Conservation (phyloP, 2,113 vertebrate species). For the Podarcis cretensis region DNA sequence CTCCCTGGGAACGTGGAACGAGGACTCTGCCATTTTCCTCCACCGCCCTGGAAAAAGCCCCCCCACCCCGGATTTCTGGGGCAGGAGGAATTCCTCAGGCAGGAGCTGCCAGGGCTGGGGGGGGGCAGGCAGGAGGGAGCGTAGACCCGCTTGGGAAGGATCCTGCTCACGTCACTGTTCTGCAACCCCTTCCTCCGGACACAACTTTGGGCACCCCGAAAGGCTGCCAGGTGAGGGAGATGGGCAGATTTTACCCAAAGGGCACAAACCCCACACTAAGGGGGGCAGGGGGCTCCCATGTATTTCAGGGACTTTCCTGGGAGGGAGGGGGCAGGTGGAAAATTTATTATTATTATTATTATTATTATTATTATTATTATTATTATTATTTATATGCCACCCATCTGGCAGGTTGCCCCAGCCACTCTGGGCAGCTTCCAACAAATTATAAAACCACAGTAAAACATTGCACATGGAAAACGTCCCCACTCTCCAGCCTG, state of each 20-base stretch:
- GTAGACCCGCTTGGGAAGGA: background rate
- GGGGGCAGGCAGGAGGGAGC: background rate
- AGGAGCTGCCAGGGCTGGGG: background rate
- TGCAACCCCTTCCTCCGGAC: too few relatives aligned
- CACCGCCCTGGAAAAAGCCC: background rate
- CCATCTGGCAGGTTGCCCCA: too few relatives aligned
- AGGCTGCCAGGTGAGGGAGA: background rate
- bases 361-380: too few relatives aligned
- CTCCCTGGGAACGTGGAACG: background rate
- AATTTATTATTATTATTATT: too few relatives aligned
- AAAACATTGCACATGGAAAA: too few relatives aligned
- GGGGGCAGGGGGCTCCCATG: background rate
- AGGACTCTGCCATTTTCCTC: background rate
- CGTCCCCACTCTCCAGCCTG: too few relatives aligned
- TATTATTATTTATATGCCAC: too few relatives aligned
- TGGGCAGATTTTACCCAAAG: background rate
- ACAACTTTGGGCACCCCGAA: too few relatives aligned
- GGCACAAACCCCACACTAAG: background rate
- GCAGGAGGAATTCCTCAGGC: background rate
- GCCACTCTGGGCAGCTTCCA: too few relatives aligned
- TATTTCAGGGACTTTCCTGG: background rate
- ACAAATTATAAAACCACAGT: too few relatives aligned
- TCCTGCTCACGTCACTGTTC: background rate
- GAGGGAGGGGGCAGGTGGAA: too few relatives aligned
- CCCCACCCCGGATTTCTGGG: background rate